A percentile compares a stretch with the other conserved stretches of the same genome.
These are phyloP conservation scores for Scalopus aquaticus DNA, from an alignment of 2,113 vertebrate species.

Conservation along the genomic window DNA sequence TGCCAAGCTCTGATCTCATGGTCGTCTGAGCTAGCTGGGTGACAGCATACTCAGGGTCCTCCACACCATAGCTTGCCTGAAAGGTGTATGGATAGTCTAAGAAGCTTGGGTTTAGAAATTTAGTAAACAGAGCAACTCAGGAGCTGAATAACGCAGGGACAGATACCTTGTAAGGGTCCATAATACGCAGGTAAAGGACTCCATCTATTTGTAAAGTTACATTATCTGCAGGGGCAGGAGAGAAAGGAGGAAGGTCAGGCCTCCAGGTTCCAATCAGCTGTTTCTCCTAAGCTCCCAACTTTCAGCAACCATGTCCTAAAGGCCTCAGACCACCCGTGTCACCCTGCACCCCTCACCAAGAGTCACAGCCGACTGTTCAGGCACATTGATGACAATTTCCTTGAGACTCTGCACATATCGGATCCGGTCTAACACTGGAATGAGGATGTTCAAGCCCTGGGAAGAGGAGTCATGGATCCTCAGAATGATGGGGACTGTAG, in stretches of 20 bases:
- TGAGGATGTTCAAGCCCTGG: slow-evolving; percentile 96
- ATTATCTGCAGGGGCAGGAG: slow-evolving; percentile 88
- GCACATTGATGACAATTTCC: slow-evolving; percentile 98
- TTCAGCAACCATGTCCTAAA: neutral
- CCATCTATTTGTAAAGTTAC: slow-evolving; percentile 98
- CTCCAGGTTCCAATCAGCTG: neutral
- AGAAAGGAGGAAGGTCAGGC: neutral
- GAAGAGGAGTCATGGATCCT: slow-evolving; percentile 63
- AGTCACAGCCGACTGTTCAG: slow-evolving; percentile 96
- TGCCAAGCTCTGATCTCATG: slow-evolving; percentile 98
- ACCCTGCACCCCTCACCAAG: slow-evolving; percentile 87
- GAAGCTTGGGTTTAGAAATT: neutral
- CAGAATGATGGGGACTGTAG: neutral
- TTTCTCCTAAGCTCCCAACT: slow-evolving; percentile 13
- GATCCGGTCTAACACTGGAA: slow-evolving; percentile 94
- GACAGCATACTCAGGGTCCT: slow-evolving; percentile 97
- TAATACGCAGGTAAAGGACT: slow-evolving; percentile 95
- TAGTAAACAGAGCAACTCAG: neutral
- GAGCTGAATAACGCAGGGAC: neutral
- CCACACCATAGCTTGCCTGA: slow-evolving; percentile 97
- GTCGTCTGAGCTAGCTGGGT: slow-evolving; percentile 98
- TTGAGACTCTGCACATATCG: slow-evolving; percentile 97
- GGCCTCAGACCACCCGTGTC: neutral
- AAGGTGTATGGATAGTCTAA: neutral
- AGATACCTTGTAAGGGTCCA: slow-evolving; percentile 96